These are phyloP conservation scores for Achatina immaculata DNA, from an alignment of 1,140 invertebrate species.

Conservation along the genomic window DNA sequence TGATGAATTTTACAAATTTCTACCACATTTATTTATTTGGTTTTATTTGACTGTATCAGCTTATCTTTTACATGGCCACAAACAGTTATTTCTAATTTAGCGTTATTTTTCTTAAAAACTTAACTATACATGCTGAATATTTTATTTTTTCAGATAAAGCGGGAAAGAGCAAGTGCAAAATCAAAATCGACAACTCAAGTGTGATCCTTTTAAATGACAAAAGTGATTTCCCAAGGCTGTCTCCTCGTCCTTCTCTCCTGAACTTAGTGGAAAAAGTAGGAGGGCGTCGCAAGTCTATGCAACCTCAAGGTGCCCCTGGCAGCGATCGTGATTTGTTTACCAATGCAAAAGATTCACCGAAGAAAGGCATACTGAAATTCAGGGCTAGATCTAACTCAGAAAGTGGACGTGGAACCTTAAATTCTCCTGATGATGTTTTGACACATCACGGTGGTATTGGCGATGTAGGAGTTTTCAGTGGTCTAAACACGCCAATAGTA, in stretches of 20 bases:
- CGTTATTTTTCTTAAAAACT: neutral
- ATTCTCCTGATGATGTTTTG: constrained; percentile 12
- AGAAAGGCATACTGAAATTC: constrained; percentile 20
- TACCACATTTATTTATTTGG: neutral
- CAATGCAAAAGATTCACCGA: constrained; percentile 17
- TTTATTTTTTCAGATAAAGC: constrained; percentile 43
- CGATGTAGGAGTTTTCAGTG: neutral
- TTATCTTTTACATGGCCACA: neutral
- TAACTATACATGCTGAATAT: neutral
- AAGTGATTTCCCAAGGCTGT: constrained; percentile 44
- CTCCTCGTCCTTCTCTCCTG: constrained; percentile 44
- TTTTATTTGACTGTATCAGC: neutral
- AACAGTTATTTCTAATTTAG: neutral
- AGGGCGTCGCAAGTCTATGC: constrained; percentile 34
- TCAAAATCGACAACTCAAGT: constrained; percentile 49
- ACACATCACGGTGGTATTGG: neutral
- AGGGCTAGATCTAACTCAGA: constrained; percentile 31
- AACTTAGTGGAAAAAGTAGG: constrained; percentile 22
- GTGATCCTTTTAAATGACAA: constrained; percentile 49
- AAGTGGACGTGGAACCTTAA: constrained; percentile 27
- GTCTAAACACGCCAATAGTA: constrained; percentile 26
- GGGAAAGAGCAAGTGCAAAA: constrained; percentile 50
- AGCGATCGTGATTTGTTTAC: neutral
- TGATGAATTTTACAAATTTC: too few species aligned
- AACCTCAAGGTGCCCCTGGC: constrained; percentile 11